Conservation (phyloP, 1,140 invertebrate genomes). For the Vollenhovia emeryi region DNA sequence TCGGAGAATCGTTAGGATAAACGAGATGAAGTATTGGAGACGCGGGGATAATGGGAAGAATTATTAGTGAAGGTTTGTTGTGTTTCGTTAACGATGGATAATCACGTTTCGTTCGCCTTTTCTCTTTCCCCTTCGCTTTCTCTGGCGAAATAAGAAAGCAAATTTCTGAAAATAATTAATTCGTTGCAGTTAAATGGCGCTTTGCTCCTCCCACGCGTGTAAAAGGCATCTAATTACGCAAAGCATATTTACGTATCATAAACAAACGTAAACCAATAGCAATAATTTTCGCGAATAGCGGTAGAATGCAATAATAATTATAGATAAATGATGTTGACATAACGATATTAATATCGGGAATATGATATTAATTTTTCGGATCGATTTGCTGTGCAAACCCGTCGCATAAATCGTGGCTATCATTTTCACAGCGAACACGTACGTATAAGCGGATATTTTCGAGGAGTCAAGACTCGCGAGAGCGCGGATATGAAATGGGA, state of each 20-base stretch:
- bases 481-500: slow-evolving; percentile 4
- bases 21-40: background rate
- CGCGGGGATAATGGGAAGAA: background rate
- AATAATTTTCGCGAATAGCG: background rate
- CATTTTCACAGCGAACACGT: background rate
- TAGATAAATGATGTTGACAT: slow-evolving; percentile 15
- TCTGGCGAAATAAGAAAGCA: background rate
- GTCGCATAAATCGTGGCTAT: background rate
- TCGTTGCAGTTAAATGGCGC: background rate
- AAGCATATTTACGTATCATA: background rate
- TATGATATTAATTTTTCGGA: slow-evolving; percentile 34
- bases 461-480: slow-evolving; percentile 32
- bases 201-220: background rate
- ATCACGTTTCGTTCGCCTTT: background rate
- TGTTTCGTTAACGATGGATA: background rate
- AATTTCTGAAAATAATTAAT: slow-evolving; percentile 21
- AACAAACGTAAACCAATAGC: background rate
- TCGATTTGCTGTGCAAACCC: background rate
- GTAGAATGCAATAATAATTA: slow-evolving; percentile 31
- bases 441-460: slow-evolving; percentile 30
- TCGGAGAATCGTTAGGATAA: slow-evolving; percentile 18
- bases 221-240: background rate
- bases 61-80: background rate
- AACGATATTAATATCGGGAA: background rate
- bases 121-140: background rate